Evolutionary conservation across 2,797 vertebrate species (phyloP).

Genomic region (Ataeniobius toweri): DNA sequence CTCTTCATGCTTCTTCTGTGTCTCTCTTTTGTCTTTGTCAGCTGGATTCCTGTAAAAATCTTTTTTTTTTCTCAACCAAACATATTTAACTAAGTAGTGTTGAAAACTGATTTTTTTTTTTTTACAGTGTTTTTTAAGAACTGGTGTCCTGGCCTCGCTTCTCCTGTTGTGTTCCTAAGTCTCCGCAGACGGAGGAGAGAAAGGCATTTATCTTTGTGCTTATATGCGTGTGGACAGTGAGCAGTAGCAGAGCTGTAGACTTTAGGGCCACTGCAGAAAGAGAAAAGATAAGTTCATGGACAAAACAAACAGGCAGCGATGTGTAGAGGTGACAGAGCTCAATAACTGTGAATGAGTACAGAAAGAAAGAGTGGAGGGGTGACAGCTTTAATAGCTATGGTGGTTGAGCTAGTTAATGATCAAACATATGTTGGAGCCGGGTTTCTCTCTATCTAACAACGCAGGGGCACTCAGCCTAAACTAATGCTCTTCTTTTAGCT

Average conservation of each 20-base stretch:
- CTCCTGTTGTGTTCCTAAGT: constrained; percentile 23
- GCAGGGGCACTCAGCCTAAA: constrained; percentile 63
- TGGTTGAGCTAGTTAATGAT: constrained; percentile 69
- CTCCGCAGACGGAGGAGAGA: constrained; percentile 3
- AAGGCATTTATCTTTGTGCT: constrained; percentile 10
- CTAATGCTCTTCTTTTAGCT: constrained; percentile 63
- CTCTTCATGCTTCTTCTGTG: constrained; percentile 19
- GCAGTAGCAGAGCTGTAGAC: constrained; percentile 25
- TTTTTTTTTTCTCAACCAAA: too few species aligned
- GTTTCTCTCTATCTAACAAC: constrained; percentile 57
- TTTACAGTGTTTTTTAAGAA: not conserved
- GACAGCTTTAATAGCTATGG: constrained; percentile 52
- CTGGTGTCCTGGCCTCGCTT: constrained; percentile 28
- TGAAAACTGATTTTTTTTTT: too few species aligned
- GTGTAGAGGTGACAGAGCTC: constrained; percentile 19
- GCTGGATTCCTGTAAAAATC: not conserved
- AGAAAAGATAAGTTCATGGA: constrained; percentile 33
- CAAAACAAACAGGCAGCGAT: constrained; percentile 31
- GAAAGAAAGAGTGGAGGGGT: constrained; percentile 19
- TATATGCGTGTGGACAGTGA: constrained; percentile 39
- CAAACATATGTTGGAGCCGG: constrained; percentile 56
- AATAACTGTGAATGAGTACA: constrained; percentile 44
- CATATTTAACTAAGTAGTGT: too few species aligned
- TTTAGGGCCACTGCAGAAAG: constrained; percentile 10
- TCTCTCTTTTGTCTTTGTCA: constrained; percentile 15